phyloP scores from a whole-genome alignment of 2,888 invertebrate species.

The Nebria brevicollis region DNA sequence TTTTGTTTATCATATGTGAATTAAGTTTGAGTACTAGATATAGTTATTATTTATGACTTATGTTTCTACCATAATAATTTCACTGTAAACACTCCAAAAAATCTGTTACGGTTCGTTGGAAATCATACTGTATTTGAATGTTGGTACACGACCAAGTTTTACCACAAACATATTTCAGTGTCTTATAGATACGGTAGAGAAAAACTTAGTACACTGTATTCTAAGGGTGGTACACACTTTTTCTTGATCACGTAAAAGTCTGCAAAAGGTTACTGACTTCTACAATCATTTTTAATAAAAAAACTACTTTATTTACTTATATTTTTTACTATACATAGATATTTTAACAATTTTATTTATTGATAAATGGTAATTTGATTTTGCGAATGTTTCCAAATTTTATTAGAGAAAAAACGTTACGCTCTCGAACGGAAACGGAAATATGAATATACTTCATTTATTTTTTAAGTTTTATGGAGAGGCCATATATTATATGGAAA shows the following conservation, averaged over 20 bases:
- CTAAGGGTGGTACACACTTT: constrained; percentile 26
- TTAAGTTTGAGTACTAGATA: constrained; percentile 31
- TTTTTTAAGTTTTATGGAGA: no score
- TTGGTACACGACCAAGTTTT: constrained; percentile 24
- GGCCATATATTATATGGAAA: no score
- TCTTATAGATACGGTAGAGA: constrained; percentile 23
- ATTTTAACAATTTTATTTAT: constrained; percentile 2
- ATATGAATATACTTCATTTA: no score
- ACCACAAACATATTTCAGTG: constrained; percentile 44
- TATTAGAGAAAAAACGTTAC: no score
- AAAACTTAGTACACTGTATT: constrained; percentile 38
- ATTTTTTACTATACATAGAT: not conserved
- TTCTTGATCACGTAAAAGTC: constrained; percentile 41
- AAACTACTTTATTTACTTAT: constrained; percentile 34
- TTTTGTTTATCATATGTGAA: constrained; percentile 24
- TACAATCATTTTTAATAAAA: constrained; percentile 39
- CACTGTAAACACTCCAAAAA: constrained; percentile 2
- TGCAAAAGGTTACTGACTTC: constrained; percentile 47
- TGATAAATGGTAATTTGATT: not conserved
- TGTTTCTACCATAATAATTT: constrained; percentile 19
- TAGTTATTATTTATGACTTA: constrained; percentile 30
- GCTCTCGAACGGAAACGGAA: no score
- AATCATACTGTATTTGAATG: constrained; percentile 16
- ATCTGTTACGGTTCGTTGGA: not conserved
- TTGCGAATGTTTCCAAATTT: no score